Percentiles rank a stretch among this genome's conserved stretches.
phyloP scores from a whole-genome alignment of 23 tunicate genomes.

The Oikopleura vanhoeffeni region DNA sequence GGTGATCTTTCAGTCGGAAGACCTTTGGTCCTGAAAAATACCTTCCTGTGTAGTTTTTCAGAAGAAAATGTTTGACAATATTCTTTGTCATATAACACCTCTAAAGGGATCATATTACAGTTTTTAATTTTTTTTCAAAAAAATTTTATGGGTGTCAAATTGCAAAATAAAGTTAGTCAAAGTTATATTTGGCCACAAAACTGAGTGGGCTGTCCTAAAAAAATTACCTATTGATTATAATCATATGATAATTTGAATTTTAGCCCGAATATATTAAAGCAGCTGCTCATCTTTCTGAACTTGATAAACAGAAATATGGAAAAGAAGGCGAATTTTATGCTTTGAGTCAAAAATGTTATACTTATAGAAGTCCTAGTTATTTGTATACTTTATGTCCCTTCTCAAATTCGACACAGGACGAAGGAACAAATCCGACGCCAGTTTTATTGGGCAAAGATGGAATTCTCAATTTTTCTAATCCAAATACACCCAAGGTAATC shows the following conservation, averaged over 20 bases:
- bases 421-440: not conserved
- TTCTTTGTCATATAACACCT: too few species aligned
- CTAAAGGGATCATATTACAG: too few species aligned
- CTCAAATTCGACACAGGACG: not conserved
- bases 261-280: not conserved
- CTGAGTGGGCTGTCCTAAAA: too few species aligned
- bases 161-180: too few species aligned
- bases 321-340: not conserved
- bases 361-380: slow-evolving; percentile 1
- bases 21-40: too few species aligned
- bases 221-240: too few species aligned
- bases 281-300: not conserved
- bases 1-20: too few species aligned
- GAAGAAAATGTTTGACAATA: too few species aligned
- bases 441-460: not conserved
- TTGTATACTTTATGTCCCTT: not conserved
- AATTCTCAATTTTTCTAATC: not conserved
- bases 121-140: not conserved
- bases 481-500: not conserved
- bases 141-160: too few species aligned
- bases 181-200: too few species aligned
- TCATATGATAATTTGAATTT: too few species aligned
- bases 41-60: too few species aligned
- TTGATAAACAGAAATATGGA: not conserved
- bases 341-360: not conserved